Evolutionary conservation across 1,140 invertebrate species (phyloP), one percentile per base, ranked within the genome.

Genomic region (Apis florea): DNA sequence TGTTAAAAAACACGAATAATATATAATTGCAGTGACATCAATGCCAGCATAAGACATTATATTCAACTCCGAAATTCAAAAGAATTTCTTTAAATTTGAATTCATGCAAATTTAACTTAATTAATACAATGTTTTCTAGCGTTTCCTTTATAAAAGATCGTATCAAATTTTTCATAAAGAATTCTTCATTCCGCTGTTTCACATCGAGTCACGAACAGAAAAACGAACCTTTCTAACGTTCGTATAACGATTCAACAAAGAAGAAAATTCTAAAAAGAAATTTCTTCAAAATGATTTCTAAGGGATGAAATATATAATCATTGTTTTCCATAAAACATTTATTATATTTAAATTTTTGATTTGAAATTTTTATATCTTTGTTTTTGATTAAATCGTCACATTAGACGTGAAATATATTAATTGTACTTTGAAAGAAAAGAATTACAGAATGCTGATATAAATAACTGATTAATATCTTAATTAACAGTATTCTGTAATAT

Each of bases 31-130:
- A 24, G 78, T 26, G 79, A 81, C 79, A 75, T 75, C 54, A 40
- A 81, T 51, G 79, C 79, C 72, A 1, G 79, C 71, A 4, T 24
- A 67, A 53, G 72, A 59, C 24, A 53, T 24, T 40, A 40, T 40
- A 40, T 51, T 0, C 56, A 59, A 24, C 69, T n/a, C 1, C 24
- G 31, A n/a, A 71, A 31, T 56, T 19, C 4, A 64, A 56, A 17
- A 4, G 10, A 17, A 0, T 24, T 59, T 1, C 3, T 2, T 0
- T 1, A 66, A 72, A 26, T 15, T 11, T 11, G 15, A 5, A 40
- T 40, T 6, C 0, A 4, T 11, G 13, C 24, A 1, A 15, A 17
- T 17, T 61, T 26, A 40, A 40, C 15, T 40, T 21, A 64, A 40
- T 11, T 10, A 5, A 31, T 10, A 10, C 4, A 12, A 40, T 64